phyloP scores from a whole-genome alignment of 2,888 invertebrate genomes.

The Machimus atricapillus region DNA sequence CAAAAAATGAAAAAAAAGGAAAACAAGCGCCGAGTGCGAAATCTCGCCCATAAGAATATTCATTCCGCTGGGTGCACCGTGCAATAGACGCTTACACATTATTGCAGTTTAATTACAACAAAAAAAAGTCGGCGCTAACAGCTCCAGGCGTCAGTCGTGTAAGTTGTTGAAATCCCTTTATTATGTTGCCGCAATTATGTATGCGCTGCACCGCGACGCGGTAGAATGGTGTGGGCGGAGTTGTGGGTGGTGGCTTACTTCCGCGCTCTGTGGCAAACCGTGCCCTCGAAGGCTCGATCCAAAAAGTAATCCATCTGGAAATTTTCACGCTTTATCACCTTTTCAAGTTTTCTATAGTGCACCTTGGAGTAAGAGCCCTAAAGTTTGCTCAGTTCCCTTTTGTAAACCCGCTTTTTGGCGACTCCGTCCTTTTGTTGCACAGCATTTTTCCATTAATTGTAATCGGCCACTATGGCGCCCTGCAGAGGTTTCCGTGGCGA shows the following conservation, averaged over 20 bases:
- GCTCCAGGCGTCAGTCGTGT: neutral
- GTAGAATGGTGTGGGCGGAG: no score
- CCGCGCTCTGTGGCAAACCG: neutral
- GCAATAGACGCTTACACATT: neutral
- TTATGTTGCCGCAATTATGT: slow-evolving; percentile 5
- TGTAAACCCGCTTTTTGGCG: neutral
- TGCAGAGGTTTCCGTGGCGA: neutral
- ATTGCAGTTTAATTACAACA: slow-evolving; percentile 12
- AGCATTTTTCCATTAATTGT: neutral
- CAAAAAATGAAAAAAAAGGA: neutral
- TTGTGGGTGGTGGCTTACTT: neutral
- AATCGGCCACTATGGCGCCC: neutral
- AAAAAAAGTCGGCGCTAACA: neutral
- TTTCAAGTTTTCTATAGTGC: neutral
- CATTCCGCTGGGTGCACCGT: neutral
- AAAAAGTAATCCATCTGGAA: slow-evolving; percentile 5
- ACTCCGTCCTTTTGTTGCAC: neutral
- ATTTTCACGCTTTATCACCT: neutral
- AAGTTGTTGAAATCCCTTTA: slow-evolving; percentile 2
- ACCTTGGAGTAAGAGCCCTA: neutral
- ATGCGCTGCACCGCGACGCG: neutral
- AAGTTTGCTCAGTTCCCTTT: neutral
- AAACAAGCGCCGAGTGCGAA: neutral
- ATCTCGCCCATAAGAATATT: neutral
- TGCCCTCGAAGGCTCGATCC: neutral